A percentile compares a stretch with the other conserved stretches of the same genome.
Evolutionary conservation across 2,113 vertebrate genomes (phyloP).

Genomic region (Dolichotis patagonum): DNA sequence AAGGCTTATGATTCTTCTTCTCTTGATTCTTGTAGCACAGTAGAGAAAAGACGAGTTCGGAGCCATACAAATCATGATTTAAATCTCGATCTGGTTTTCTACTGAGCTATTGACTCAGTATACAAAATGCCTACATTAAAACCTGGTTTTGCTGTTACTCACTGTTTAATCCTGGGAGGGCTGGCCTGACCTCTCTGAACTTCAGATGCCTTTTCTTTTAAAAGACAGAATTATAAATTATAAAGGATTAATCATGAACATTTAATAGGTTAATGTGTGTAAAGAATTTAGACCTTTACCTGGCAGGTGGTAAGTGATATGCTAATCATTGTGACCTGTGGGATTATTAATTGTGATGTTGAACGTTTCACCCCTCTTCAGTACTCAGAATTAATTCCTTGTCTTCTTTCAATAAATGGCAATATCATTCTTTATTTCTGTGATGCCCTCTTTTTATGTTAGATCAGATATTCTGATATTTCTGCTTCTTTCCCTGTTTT

Average conservation of each 20-base stretch:
- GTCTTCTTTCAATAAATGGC: neutral
- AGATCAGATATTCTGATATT: neutral
- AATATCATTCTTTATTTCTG: neutral
- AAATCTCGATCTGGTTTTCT: neutral
- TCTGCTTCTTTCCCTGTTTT: neutral
- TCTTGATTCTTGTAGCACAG: neutral
- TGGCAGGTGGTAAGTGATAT: neutral
- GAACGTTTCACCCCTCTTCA: neutral
- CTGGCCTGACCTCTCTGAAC: neutral
- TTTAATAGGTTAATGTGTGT: neutral
- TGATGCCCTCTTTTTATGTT: neutral
- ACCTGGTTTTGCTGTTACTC: neutral
- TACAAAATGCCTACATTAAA: neutral
- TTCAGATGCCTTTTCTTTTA: neutral
- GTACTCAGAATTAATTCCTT: neutral
- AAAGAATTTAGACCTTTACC: neutral
- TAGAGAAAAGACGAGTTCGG: neutral
- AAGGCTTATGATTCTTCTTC: neutral
- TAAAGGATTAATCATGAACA: neutral
- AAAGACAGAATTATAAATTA: neutral
- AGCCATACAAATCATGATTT: neutral
- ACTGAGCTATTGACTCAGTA: neutral
- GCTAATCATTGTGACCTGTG: neutral
- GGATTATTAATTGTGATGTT: constrained; percentile 5
- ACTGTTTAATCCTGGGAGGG: neutral